Percentiles rank a stretch among this genome's conserved stretches.
phyloP scores from a whole-genome alignment of 2,888 invertebrate species.

The Arctia plantaginis region DNA sequence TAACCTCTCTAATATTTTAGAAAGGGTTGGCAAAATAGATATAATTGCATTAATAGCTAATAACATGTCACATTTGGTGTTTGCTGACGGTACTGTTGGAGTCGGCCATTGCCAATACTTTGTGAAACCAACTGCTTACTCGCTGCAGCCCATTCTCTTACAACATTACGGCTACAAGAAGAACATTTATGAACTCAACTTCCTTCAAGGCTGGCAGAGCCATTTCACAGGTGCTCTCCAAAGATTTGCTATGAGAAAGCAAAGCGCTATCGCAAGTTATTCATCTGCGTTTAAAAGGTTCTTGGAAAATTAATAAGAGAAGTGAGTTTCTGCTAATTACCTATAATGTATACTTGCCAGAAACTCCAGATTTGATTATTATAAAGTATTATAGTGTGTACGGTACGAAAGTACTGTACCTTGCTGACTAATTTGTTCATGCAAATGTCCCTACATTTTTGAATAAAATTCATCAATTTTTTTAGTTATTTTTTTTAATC shows the following conservation, averaged over 20 bases:
- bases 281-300: background rate
- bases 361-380: background rate
- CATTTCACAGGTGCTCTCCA: background rate
- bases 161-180: constrained; percentile 3
- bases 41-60: background rate
- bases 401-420: background rate
- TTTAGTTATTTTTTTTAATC: too few relatives aligned
- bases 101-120: background rate
- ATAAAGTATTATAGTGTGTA: background rate
- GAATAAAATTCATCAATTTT: too few relatives aligned
- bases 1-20: too few relatives aligned
- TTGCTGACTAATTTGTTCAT: background rate
- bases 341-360: background rate
- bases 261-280: background rate
- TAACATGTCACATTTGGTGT: background rate
- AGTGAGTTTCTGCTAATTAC: too few relatives aligned
- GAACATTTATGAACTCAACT: background rate
- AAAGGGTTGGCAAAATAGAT: too few relatives aligned
- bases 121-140: background rate
- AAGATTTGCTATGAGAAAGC: background rate
- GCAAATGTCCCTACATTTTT: too few relatives aligned
- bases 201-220: background rate
- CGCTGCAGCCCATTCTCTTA: background rate
- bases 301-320: background rate
- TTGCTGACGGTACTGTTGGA: background rate